Evolutionary conservation across 1,140 invertebrate genomes (phyloP), one percentile per base, ranked within the genome.

Genomic region (Drosophila guanche): DNA sequence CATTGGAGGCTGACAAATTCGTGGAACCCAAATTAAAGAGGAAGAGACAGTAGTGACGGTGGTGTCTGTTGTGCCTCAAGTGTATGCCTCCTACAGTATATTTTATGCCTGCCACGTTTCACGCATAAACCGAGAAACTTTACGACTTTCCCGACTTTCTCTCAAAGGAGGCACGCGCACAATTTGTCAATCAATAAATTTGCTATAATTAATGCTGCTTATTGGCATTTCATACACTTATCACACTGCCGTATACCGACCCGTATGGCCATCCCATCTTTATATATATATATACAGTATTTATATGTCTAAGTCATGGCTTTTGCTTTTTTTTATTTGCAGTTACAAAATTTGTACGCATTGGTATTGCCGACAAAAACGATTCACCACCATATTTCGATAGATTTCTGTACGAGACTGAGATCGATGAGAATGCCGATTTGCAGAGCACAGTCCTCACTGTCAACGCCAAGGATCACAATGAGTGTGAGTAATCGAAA

Each of bases 381-480:
- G 95, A 95, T 90, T 95, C 95, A 80, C 92, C 93, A 47, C 95
- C 95, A 25, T 95, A 94, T 91, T 96, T 96, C 91, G 94, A 94
- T 90, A 93, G 95, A 90, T 92, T 92, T 33, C 86, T 95, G 29
- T 96, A 95, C 91, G 94, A 94, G 83, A 94, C 94, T 48, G 93
- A 94, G 79, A 94, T 95, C 54, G 93, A 94, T 81, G 95, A 95
- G 81, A 95, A 95, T 92, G 94, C 95, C 78, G 94, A 95, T 78
- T 94, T 95, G 69, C 93, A 95, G 71, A 93, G 94, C 80, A 94
- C 94, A 12, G 93, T 95, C 37, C 93, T 95, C 73, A 94, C 94
- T 22, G 94, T 95, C 75, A 94, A 94, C 52, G 95, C 95, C 70
- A 94, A 94, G 86, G 94, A 95, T 92, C 92, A 93, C 79, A 94